A percentile compares a stretch with the other conserved stretches of the same genome.
Evolutionary conservation across 1,140 invertebrate genomes (phyloP).

Genomic region (Sipha flava): DNA sequence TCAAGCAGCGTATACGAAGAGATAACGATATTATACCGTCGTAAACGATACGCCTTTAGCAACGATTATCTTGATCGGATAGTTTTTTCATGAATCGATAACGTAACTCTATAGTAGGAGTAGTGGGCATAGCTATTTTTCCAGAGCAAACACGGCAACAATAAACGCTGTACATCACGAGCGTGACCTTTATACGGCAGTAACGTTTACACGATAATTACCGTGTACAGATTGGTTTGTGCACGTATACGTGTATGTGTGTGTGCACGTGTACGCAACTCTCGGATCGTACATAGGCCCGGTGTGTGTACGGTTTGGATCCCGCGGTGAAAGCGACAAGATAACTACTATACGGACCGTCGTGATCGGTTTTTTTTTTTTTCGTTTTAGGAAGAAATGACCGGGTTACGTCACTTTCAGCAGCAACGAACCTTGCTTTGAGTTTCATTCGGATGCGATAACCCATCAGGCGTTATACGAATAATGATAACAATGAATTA

Average conservation of each 20-base stretch:
- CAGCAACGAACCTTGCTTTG: background rate
- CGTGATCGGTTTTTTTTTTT: slow-evolving; percentile 2
- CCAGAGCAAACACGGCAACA: background rate
- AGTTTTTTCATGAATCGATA: too few species aligned
- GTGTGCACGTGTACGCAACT: background rate
- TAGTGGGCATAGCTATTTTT: too few species aligned
- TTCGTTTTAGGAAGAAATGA: slow-evolving; percentile 18
- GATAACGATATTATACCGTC: too few species aligned
- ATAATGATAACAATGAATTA: too few species aligned
- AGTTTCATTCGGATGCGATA: background rate
- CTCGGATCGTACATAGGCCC: background rate
- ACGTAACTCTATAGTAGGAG: too few species aligned
- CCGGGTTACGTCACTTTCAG: background rate
- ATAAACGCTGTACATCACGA: background rate
- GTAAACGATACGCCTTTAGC: too few species aligned
- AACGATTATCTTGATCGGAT: too few species aligned
- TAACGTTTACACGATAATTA: background rate
- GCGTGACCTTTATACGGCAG: background rate
- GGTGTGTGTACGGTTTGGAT: background rate
- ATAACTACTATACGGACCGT: background rate
- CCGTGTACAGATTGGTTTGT: too few species aligned
- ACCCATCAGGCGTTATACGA: too few species aligned
- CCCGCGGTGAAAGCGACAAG: background rate
- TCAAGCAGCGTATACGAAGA: too few species aligned
- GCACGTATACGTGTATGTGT: too few species aligned